Conservation (phyloP, 2,113 vertebrate genomes). For the Colius striatus region DNA sequence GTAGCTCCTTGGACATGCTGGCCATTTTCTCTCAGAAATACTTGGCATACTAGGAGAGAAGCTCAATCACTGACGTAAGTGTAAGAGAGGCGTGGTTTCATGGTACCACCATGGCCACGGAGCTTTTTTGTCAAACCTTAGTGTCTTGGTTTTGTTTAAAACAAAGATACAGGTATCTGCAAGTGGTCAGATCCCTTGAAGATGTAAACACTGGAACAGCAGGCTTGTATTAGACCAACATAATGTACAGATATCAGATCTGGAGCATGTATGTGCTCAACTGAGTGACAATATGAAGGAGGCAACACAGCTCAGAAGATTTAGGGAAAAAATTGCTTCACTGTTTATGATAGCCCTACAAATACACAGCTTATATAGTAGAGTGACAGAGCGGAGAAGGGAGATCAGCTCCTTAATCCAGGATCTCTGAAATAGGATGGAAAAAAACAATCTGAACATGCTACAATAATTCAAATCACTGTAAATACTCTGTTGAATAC, state of each 20-base stretch:
- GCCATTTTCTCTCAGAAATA: neutral
- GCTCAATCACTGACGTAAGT: neutral
- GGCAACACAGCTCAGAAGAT: neutral
- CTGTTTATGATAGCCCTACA: neutral
- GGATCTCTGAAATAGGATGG: constrained; percentile 16
- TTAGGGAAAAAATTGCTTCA: neutral
- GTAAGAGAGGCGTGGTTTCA: neutral
- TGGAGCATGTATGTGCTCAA: neutral
- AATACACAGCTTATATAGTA: neutral
- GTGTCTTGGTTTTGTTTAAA: neutral
- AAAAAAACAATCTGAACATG: constrained; percentile 18
- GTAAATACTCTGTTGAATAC: constrained; percentile 37
- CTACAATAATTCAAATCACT: constrained; percentile 41
- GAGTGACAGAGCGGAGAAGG: neutral
- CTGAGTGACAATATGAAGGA: neutral
- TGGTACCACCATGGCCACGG: neutral
- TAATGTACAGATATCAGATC: neutral
- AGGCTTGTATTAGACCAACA: neutral
- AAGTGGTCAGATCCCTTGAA: neutral
- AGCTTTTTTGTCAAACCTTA: neutral
- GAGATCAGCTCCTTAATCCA: constrained; percentile 13
- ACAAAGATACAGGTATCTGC: neutral
- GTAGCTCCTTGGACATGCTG: neutral
- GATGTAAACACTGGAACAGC: neutral
- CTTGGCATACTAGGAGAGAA: neutral